phyloP scores from a whole-genome alignment of 2,113 vertebrate species.

The Catharus minimus region DNA sequence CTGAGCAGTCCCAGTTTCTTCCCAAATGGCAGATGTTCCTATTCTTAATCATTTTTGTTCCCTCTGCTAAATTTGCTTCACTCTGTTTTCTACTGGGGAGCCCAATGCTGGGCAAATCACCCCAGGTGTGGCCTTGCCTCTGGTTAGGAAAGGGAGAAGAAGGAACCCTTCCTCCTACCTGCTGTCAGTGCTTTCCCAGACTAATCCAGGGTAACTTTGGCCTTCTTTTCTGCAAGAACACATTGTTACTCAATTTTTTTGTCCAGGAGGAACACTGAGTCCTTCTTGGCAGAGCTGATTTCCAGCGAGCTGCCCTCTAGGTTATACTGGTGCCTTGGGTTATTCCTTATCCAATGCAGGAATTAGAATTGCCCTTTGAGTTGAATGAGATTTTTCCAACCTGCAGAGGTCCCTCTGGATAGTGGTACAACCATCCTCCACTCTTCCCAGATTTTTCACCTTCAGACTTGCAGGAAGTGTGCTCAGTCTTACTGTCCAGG shows the following conservation, averaged over 20 bases:
- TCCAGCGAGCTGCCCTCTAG: neutral
- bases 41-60: neutral
- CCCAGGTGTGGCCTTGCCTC: neutral
- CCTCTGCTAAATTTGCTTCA: neutral
- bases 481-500: neutral
- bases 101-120: accelerated
- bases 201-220: neutral
- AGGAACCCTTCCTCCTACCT: neutral
- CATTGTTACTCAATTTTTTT: neutral
- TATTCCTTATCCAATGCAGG: neutral
- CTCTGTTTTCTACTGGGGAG: neutral
- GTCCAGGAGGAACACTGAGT: neutral
- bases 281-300: neutral
- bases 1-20: neutral
- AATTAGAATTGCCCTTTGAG: neutral
- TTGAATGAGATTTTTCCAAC: neutral
- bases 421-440: neutral
- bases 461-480: neutral
- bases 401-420: neutral
- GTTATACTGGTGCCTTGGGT: neutral
- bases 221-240: neutral
- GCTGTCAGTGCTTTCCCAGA: accelerated
- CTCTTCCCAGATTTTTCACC: neutral
- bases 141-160: neutral
- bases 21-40: neutral